Conservation (phyloP, 2,888 invertebrate species). For the Drosophila lutescens region DNA sequence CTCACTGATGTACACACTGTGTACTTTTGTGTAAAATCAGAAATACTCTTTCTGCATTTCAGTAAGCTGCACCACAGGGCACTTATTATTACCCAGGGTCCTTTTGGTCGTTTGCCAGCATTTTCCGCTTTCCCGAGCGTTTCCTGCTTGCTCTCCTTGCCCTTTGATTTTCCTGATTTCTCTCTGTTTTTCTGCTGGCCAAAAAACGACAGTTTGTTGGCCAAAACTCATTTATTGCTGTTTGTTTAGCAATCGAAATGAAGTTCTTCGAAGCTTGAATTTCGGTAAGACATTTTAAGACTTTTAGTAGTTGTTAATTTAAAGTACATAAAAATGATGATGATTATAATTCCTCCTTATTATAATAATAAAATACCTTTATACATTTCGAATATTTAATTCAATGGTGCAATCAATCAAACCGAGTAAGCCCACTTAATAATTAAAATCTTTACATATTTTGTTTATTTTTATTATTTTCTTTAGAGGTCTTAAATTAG, state of each 20-base stretch:
- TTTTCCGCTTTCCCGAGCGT: constrained; percentile 3
- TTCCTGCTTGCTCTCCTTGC: constrained; percentile 5
- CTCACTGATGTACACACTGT: constrained; percentile 8
- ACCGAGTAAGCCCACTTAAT: not conserved
- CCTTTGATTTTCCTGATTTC: constrained; percentile 3
- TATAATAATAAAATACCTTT: no score
- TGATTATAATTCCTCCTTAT: no score
- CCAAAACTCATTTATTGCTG: constrained; percentile 29
- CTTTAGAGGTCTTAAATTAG: not conserved
- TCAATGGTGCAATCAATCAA: not conserved
- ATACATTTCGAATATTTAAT: no score
- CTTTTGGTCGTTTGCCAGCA: constrained; percentile 2
- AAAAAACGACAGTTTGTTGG: constrained; percentile 14
- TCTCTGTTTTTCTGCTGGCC: constrained; percentile 2
- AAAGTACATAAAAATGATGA: no score
- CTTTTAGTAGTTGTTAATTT: not conserved
- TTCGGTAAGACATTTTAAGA: not conserved
- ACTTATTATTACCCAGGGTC: constrained; percentile 27
- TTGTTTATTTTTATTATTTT: not conserved
- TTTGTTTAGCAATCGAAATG: constrained; percentile 21
- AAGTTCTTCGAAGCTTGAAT: not conserved
- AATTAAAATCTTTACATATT: not conserved
- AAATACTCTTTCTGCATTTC: constrained; percentile 14
- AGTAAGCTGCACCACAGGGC: constrained; percentile 53
- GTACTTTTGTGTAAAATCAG: constrained; percentile 7